Evolutionary conservation across 2,113 vertebrate species (phyloP).

Genomic region (Grammomys dolichurus): DNA sequence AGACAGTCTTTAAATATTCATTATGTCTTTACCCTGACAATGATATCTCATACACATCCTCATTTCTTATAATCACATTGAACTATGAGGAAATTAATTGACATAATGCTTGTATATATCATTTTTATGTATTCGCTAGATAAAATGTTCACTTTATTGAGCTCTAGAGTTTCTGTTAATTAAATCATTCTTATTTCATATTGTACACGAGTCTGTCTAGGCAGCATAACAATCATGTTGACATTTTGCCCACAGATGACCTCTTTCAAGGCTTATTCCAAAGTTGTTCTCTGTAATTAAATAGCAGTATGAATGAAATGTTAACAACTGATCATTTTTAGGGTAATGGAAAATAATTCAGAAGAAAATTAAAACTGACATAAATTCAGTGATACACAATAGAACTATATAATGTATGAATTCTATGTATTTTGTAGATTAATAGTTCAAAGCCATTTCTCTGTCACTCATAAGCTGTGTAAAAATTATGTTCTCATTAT

Average conservation of each 20-base stretch:
- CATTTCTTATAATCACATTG: slow-evolving; percentile 26
- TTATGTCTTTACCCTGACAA: slow-evolving; percentile 6
- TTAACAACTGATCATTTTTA: slow-evolving; percentile 32
- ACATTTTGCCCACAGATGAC: slow-evolving; percentile 32
- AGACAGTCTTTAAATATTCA: neutral
- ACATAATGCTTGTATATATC: slow-evolving; percentile 18
- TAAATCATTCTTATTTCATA: slow-evolving; percentile 59
- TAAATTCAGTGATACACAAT: slow-evolving; percentile 57
- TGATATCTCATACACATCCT: neutral
- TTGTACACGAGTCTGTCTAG: slow-evolving; percentile 14
- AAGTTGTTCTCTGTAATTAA: neutral
- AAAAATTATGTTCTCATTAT: neutral
- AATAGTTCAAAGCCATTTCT: slow-evolving; percentile 3
- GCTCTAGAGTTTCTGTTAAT: slow-evolving; percentile 46
- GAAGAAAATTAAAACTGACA: slow-evolving; percentile 60
- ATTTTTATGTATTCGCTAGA: slow-evolving; percentile 56
- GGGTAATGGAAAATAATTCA: neutral
- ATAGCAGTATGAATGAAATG: slow-evolving; percentile 42
- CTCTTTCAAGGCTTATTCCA: slow-evolving; percentile 63
- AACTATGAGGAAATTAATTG: slow-evolving; percentile 61
- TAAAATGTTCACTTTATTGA: neutral
- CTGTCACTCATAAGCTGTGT: neutral
- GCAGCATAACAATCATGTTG: slow-evolving; percentile 3
- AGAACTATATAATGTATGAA: slow-evolving; percentile 26
- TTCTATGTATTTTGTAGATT: slow-evolving; percentile 56